Evolutionary conservation across 1,140 invertebrate genomes (phyloP), one percentile per base, ranked within the genome.

Genomic region (Phymastichus coffea): DNA sequence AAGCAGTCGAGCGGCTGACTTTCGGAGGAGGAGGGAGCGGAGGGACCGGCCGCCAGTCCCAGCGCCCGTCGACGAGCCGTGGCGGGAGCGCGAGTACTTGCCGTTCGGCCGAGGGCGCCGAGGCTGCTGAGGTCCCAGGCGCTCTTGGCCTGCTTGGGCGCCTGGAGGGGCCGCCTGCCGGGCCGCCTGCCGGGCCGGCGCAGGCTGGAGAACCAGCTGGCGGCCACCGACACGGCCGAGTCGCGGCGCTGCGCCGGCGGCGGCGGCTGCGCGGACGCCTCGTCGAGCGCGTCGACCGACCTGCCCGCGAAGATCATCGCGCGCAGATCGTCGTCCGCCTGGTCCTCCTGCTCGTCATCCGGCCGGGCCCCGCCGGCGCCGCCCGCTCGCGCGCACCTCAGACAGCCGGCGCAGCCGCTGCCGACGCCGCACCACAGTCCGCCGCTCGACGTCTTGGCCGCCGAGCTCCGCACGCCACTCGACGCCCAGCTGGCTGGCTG

Each of bases 191-290:
- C 69, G 61, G 82, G 81, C 28, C 88, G 83, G 46, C 87, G 84
- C 66, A 91, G 70, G 51, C 88, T 90, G 51, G 86, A 87, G 74
- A 90, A 90, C 89, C 89, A 91, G 68, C 86, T 87, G 55, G 84
- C 83, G 37, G 88, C 85, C 66, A 85, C 71, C 74, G 84, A 67
- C 77, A 82, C 69, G 76, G 84, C 77, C 8, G 49, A 59, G 14
- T 53, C 40, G 15, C 33, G 40, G 1, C 30, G 23, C 33, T 59
- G n/a, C 57, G 22, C 23, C 25, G 23, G 12, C 26, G 22, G 30
- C 58, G 49, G 7, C 59, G 63, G 15, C 49, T 41, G 66, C 66
- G 9, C 22, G 40, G 20, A 38, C 10, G 71, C 66, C 41, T 78
- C 73, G 56, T 77, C 72, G 20, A 78, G 64, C 20, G 68, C 74